phyloP scores from a whole-genome alignment of 2,113 vertebrate genomes.

The Elaphurus davidianus region DNA sequence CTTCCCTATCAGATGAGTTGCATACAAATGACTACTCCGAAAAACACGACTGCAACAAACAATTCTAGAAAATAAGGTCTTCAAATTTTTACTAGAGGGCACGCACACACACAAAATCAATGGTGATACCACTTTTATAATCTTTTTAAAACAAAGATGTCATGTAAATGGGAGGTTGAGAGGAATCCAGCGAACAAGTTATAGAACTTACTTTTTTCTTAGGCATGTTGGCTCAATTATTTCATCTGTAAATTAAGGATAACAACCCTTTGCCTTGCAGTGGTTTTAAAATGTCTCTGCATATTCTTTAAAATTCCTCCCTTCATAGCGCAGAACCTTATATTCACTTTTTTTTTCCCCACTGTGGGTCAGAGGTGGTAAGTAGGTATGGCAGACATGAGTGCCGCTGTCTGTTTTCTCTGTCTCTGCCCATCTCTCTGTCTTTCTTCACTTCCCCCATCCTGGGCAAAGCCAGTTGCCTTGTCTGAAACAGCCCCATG shows the following conservation, averaged over 20 bases:
- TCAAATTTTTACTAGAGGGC: neutral
- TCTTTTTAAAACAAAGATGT: neutral
- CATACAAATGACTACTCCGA: conserved; percentile 34
- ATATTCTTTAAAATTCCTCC: neutral
- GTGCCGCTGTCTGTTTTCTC: neutral
- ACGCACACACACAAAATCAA: neutral
- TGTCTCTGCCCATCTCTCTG: neutral
- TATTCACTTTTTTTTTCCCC: neutral
- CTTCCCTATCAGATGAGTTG: neutral
- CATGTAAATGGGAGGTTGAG: neutral
- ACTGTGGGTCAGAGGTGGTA: neutral
- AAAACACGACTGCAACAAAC: neutral
- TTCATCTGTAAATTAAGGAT: neutral
- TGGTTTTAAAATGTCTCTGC: neutral
- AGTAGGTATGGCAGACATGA: neutral
- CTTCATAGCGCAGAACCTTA: neutral
- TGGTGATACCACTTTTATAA: neutral
- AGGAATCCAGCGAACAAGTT: neutral
- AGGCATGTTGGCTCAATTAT: neutral
- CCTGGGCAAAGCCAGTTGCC: neutral
- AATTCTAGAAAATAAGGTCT: conserved; percentile 8
- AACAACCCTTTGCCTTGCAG: neutral
- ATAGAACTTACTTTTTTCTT: neutral
- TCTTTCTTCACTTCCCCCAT: neutral
- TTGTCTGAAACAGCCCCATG: neutral